These are phyloP conservation scores for Micromussa lordhowensis DNA, from an alignment of 92 coral and sea anemone species.

Conservation along the genomic window DNA sequence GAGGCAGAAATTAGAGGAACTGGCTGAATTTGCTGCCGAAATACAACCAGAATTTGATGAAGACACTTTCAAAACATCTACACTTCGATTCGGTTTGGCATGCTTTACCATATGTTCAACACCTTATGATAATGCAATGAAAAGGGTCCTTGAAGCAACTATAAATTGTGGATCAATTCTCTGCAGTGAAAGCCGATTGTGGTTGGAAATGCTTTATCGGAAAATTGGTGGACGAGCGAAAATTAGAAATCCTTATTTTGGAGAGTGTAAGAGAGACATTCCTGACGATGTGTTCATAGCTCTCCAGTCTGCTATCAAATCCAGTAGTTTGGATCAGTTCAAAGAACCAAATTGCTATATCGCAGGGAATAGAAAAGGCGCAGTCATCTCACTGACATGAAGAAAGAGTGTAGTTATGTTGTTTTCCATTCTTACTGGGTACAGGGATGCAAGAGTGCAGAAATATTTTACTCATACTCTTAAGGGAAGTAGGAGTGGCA, in stretches of 20 bases:
- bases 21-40: conserved; percentile 40
- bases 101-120: conserved; percentile 50
- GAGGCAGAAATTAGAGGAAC: conserved; percentile 36
- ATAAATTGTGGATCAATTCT: conserved; percentile 49
- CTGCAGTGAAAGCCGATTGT: conserved; percentile 52
- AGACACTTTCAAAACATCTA: conserved; percentile 41
- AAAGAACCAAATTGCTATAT: conserved; percentile 61
- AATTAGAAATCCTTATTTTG: conserved; percentile 63
- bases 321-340: conserved; percentile 18
- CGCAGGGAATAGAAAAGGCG: conserved; percentile 51
- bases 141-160: conserved; percentile 36
- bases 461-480: no score
- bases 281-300: conserved; percentile 66
- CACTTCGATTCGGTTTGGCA: conserved; percentile 43
- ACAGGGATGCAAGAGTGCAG: no score
- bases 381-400: conserved; percentile 66
- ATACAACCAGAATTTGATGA: conserved; percentile 43
- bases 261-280: conserved; percentile 54
- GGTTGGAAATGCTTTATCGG: conserved; percentile 53
- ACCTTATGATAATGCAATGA: conserved; percentile 39
- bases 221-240: conserved; percentile 49
- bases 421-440: no score
- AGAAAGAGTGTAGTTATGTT: conserved; percentile 29
- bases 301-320: conserved; percentile 41
- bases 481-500: no score